These are phyloP conservation scores for Chaetodon trifascialis DNA, from an alignment of 2,113 vertebrate species.

Conservation along the genomic window DNA sequence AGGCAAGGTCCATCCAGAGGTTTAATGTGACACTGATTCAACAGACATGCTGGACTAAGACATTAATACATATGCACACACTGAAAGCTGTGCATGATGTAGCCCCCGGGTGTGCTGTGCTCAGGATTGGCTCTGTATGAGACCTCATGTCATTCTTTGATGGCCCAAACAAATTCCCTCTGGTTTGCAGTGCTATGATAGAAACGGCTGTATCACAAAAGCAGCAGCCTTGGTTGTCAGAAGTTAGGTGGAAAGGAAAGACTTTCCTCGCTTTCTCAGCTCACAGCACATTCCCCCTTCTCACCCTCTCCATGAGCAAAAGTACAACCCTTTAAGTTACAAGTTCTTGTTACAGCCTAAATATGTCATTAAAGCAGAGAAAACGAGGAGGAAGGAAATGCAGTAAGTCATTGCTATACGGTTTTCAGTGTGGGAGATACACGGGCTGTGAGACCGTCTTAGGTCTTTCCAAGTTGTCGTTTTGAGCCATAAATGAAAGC, in stretches of 20 bases:
- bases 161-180: slow-evolving; percentile 30
- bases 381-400: background rate
- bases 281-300: background rate
- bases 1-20: background rate
- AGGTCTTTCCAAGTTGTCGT: slow-evolving; percentile 63
- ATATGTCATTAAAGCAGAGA: slow-evolving; percentile 39
- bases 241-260: slow-evolving; percentile 16
- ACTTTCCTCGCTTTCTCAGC: background rate
- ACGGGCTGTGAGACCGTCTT: slow-evolving; percentile 39
- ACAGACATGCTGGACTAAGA: background rate
- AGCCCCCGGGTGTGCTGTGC: background rate
- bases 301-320: slow-evolving; percentile 4
- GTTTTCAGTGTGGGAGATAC: slow-evolving; percentile 40
- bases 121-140: slow-evolving; percentile 7
- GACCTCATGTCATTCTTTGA: slow-evolving; percentile 48
- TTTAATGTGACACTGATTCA: background rate
- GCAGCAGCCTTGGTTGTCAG: slow-evolving; percentile 16
- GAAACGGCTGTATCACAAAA: slow-evolving; percentile 35
- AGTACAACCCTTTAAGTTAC: slow-evolving; percentile 23
- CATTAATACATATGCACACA: background rate
- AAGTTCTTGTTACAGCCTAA: slow-evolving; percentile 24
- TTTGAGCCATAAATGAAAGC: slow-evolving; percentile 69
- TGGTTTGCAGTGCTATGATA: slow-evolving; percentile 22
- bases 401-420: slow-evolving; percentile 13
- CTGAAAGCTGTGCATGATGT: slow-evolving; percentile 20